Evolutionary conservation across 2,797 vertebrate species (phyloP).

Genomic region (Ciconia nigra): DNA sequence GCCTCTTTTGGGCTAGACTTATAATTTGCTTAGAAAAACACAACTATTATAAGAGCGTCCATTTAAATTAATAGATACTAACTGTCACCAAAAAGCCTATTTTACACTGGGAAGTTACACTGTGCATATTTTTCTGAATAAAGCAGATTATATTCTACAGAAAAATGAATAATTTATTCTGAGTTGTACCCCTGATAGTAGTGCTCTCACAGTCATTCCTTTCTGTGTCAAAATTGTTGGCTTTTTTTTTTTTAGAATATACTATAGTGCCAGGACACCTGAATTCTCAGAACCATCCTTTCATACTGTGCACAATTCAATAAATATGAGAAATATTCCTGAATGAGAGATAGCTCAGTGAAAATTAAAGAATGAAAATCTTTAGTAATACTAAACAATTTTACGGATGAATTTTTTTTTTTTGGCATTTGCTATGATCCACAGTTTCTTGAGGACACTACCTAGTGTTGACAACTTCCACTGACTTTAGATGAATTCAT

Average conservation of each 20-base stretch:
- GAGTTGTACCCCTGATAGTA: background rate
- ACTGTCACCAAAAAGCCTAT: background rate
- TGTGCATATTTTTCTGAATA: background rate
- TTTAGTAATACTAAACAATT: background rate
- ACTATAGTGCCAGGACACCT: background rate
- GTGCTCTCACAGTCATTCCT: background rate
- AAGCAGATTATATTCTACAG: background rate
- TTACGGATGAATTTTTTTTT: background rate
- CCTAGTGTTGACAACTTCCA: background rate
- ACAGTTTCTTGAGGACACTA: background rate
- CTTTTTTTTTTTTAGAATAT: background rate
- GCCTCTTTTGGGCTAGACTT: background rate
- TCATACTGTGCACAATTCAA: background rate
- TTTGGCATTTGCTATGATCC: background rate
- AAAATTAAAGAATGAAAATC: background rate
- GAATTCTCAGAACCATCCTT: background rate
- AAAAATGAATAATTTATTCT: background rate
- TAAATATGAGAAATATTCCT: background rate
- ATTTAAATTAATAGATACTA: conserved; percentile 14
- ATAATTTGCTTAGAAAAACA: background rate
- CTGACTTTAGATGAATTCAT: background rate
- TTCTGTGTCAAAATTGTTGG: background rate
- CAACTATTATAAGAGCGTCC: background rate
- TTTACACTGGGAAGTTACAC: background rate
- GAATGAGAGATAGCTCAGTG: background rate